These are phyloP conservation scores for Acanthornis magna DNA, from an alignment of 2,797 vertebrate genomes.

Conservation along the genomic window DNA sequence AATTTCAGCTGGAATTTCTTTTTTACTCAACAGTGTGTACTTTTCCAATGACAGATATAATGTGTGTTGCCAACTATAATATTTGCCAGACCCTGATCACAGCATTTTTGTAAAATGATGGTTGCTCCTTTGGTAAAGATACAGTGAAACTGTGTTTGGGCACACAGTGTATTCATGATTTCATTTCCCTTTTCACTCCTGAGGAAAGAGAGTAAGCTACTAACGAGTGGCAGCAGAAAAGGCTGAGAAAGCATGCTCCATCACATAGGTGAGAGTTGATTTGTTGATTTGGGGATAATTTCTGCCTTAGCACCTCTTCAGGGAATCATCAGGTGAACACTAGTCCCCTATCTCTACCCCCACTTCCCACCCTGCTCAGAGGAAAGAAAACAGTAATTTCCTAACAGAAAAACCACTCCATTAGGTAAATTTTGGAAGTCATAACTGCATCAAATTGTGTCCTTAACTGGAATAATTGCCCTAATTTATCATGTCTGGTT, in stretches of 20 bases:
- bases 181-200: neutral
- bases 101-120: neutral
- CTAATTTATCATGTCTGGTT: neutral
- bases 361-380: neutral
- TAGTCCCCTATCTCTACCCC: neutral
- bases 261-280: neutral
- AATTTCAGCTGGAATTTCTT: neutral
- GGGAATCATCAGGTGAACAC: neutral
- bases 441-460: neutral
- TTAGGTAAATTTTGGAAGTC: neutral
- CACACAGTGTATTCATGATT: neutral
- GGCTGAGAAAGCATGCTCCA: neutral
- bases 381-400: neutral
- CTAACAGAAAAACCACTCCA: neutral
- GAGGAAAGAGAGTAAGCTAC: neutral
- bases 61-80: neutral
- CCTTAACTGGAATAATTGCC: neutral
- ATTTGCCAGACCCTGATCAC: neutral
- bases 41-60: neutral
- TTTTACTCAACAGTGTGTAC: neutral
- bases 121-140: neutral
- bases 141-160: neutral
- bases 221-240: neutral
- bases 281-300: neutral
- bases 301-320: neutral